These are phyloP conservation scores for Cyprinus carpio DNA, from an alignment of 2,113 vertebrate species.

Conservation along the genomic window DNA sequence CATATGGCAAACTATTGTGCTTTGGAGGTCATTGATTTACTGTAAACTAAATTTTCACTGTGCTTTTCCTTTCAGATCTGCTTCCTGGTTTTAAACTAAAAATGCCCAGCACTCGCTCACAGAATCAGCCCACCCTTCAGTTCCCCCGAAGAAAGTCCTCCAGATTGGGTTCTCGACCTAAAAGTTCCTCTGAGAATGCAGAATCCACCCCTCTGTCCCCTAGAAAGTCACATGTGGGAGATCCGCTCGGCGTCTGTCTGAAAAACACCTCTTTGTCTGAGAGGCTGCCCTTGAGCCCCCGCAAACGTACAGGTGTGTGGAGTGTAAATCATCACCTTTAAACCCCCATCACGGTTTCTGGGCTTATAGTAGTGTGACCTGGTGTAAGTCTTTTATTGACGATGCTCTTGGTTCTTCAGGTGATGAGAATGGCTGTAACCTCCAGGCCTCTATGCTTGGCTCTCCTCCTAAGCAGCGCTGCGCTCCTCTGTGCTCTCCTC, in stretches of 20 bases:
- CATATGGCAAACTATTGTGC: not conserved
- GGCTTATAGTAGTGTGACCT: not conserved
- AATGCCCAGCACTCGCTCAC: constrained; percentile 85
- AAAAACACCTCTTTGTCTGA: constrained; percentile 24
- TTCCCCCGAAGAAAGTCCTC: constrained; percentile 82
- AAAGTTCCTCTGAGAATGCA: not conserved
- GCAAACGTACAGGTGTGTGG: constrained; percentile 87
- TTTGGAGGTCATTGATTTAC: not conserved
- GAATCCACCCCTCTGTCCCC: constrained; percentile 37
- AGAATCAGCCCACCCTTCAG: constrained; percentile 76
- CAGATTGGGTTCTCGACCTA: constrained; percentile 49
- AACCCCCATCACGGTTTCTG: not conserved
- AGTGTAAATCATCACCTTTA: not conserved
- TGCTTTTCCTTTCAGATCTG: not conserved
- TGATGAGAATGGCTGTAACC: constrained; percentile 89
- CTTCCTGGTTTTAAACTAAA: constrained; percentile 10
- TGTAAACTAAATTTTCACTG: not conserved
- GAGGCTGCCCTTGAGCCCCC: constrained; percentile 84
- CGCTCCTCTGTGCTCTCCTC: constrained; percentile 59
- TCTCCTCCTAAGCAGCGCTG: constrained; percentile 86
- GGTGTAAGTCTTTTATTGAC: not conserved
- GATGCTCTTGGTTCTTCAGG: constrained; percentile 65
- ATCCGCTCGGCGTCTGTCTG: not conserved
- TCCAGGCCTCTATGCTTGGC: constrained; percentile 66
- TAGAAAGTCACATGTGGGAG: not conserved